Conservation (phyloP, 1,140 invertebrate genomes). For the Orussus abietinus region DNA sequence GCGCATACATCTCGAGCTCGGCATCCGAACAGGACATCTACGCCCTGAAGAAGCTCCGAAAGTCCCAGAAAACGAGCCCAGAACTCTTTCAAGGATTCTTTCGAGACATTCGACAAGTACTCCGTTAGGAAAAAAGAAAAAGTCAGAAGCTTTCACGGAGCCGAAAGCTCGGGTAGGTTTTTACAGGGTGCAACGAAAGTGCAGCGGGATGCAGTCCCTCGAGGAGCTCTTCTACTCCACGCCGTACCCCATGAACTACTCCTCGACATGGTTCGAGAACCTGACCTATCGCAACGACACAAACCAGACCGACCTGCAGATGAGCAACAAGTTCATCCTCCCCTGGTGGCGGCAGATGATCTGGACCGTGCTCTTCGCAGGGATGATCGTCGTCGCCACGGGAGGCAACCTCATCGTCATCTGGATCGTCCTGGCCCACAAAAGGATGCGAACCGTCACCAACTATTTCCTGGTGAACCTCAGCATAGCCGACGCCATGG, state of each 20-base stretch:
- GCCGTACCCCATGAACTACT: slow-evolving; percentile 22
- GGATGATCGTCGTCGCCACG: slow-evolving; percentile 88
- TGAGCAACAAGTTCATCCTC: slow-evolving; percentile 62
- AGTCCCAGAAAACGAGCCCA: too few relatives aligned
- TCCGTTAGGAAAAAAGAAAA: too few relatives aligned
- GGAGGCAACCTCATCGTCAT: slow-evolving; percentile 92
- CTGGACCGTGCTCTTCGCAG: slow-evolving; percentile 79
- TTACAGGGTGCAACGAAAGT: too few relatives aligned
- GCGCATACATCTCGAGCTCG: too few relatives aligned
- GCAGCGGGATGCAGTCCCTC: slow-evolving; percentile 25
- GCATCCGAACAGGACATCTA: too few relatives aligned
- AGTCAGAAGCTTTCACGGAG: too few relatives aligned
- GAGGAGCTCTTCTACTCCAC: slow-evolving; percentile 26
- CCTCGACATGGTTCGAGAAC: slow-evolving; percentile 21
- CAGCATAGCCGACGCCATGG: slow-evolving; percentile 87
- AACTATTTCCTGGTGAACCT: slow-evolving; percentile 96
- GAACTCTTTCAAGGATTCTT: too few relatives aligned
- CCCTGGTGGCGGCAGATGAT: slow-evolving; percentile 83
- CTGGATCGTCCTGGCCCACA: slow-evolving; percentile 89
- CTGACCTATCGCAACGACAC: slow-evolving; percentile 28
- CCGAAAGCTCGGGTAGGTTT: too few relatives aligned
- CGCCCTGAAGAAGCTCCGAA: too few relatives aligned
- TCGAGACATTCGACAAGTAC: too few relatives aligned
- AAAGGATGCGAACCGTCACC: slow-evolving; percentile 90
- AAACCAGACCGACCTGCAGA: slow-evolving; percentile 31